Conservation (phyloP, 2,113 vertebrate genomes). For the Picathartes gymnocephalus region DNA sequence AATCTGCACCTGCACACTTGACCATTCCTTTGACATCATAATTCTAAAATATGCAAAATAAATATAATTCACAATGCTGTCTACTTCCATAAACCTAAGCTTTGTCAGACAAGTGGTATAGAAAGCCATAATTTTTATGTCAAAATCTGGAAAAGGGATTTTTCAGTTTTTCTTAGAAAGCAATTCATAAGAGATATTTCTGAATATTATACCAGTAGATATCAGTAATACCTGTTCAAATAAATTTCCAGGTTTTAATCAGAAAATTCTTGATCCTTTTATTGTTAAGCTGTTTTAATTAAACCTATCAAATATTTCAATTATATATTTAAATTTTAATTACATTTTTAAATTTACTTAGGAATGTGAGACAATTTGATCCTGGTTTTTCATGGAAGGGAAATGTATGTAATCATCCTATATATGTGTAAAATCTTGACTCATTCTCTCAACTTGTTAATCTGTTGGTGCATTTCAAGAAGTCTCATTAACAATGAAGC, state of each 20-base stretch:
- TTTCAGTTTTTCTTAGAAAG: background rate
- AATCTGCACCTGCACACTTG: constrained; percentile 32
- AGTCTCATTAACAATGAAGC: background rate
- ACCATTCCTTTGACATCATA: background rate
- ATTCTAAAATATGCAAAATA: background rate
- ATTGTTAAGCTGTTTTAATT: background rate
- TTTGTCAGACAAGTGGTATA: background rate
- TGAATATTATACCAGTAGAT: background rate
- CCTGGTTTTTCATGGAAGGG: background rate
- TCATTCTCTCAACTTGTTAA: background rate
- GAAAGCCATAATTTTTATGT: background rate
- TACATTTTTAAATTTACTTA: background rate
- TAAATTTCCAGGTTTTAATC: background rate
- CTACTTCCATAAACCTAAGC: background rate
- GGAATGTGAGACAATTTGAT: background rate
- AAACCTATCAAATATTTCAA: background rate
- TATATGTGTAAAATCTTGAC: background rate
- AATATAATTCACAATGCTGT: background rate
- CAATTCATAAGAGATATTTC: background rate
- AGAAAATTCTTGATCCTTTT: background rate
- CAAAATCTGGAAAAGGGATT: background rate
- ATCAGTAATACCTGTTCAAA: background rate
- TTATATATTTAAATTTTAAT: background rate
- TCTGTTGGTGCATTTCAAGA: background rate
- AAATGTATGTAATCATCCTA: background rate